Percentiles rank a stretch among this genome's conserved stretches.
Evolutionary conservation across 2,797 vertebrate genomes (phyloP).

Genomic region (Nyctibius grandis): DNA sequence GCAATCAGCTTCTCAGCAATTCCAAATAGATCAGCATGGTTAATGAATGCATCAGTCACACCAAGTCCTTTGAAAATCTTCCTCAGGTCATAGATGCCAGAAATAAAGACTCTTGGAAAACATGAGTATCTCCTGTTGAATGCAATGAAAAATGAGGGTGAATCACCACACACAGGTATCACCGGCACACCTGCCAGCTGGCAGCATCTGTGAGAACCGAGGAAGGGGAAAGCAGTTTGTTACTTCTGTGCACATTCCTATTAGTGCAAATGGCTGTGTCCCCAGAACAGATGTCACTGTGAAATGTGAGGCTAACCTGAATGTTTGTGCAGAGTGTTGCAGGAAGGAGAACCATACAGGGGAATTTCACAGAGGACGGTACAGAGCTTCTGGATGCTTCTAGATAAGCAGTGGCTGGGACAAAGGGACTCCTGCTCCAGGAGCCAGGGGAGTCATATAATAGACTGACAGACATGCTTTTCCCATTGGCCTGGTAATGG

Average conservation of each 20-base stretch:
- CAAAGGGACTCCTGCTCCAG: not conserved
- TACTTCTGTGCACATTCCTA: not conserved
- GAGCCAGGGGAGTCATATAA: not conserved
- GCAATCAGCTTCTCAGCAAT: not conserved
- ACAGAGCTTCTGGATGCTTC: not conserved
- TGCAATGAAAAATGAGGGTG: not conserved
- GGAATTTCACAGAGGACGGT: not conserved
- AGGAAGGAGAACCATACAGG: not conserved
- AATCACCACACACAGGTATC: not conserved
- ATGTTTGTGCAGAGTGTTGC: not conserved
- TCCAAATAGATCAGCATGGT: not conserved
- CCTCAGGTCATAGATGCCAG: conserved; percentile 1
- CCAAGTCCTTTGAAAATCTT: conserved; percentile 19
- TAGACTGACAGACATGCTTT: not conserved
- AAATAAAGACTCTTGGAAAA: conserved; percentile 39
- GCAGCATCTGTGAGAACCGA: not conserved
- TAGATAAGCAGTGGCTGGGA: not conserved
- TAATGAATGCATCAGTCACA: not conserved
- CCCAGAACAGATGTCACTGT: not conserved
- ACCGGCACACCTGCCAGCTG: not conserved
- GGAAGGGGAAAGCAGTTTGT: not conserved
- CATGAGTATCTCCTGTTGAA: not conserved
- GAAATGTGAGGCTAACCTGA: not conserved
- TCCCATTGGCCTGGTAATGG: not conserved
- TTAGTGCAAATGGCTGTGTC: not conserved